phyloP scores from a whole-genome alignment of 2,888 invertebrate species.

The Hirtodrosophila confusa region DNA sequence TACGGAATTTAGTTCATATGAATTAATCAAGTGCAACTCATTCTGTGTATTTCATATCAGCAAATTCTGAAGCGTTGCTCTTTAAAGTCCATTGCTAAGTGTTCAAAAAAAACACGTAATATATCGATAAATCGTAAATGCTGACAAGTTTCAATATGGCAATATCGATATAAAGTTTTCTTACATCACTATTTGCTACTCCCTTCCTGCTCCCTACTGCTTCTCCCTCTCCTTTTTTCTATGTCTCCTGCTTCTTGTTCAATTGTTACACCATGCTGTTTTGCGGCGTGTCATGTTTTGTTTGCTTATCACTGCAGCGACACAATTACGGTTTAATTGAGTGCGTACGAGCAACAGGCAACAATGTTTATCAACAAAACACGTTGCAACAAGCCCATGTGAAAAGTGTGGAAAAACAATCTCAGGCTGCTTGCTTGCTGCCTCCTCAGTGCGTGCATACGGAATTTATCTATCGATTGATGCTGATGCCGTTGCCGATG shows the following conservation, averaged over 20 bases:
- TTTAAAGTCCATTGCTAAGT: too few species aligned
- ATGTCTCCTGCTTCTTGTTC: conserved; percentile 5
- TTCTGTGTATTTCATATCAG: too few species aligned
- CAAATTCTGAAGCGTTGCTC: too few species aligned
- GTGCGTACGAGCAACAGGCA: conserved; percentile 57
- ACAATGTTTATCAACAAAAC: conserved; percentile 39
- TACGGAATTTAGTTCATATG: too few species aligned
- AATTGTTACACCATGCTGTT: conserved; percentile 44
- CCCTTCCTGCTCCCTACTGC: neutral
- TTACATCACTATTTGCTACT: too few species aligned
- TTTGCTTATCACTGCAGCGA: conserved; percentile 49
- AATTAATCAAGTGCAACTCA: too few species aligned
- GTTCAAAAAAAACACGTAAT: too few species aligned
- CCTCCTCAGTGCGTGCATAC: conserved; percentile 12
- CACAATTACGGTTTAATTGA: conserved; percentile 71
- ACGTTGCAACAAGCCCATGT: conserved; percentile 40
- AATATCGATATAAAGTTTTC: too few species aligned
- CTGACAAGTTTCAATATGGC: too few species aligned
- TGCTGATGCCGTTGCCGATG: conserved; percentile 35
- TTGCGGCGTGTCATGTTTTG: conserved; percentile 45
- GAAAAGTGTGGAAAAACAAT: conserved; percentile 44
- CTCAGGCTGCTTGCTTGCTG: conserved; percentile 9
- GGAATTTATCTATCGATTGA: conserved; percentile 40
- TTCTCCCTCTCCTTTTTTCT: conserved; percentile 1
- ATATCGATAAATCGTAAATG: too few species aligned